phyloP scores from a whole-genome alignment of 1,140 invertebrate genomes.

The Melitaea cinxia region DNA sequence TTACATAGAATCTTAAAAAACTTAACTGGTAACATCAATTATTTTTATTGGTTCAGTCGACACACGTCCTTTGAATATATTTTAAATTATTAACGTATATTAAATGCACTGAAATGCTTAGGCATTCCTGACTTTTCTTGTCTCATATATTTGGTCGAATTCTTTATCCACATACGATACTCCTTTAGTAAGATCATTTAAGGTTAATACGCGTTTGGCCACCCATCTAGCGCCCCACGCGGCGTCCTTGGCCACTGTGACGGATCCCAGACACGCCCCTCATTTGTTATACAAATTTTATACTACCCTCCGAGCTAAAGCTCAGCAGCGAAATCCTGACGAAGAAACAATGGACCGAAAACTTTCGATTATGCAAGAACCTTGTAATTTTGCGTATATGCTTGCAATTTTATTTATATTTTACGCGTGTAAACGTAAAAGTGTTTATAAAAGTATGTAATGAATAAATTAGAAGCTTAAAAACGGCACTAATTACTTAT shows the following conservation, averaged over 20 bases:
- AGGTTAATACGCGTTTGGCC: conserved; percentile 47
- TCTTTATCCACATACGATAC: conserved; percentile 1
- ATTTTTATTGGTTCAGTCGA: not conserved
- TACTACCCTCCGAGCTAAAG: conserved; percentile 77
- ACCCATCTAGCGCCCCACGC: conserved; percentile 76
- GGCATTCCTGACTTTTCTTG: not conserved
- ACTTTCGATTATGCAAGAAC: conserved; percentile 31
- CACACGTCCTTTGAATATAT: not conserved
- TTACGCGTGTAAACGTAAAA: too few species aligned
- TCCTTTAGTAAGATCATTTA: conserved; percentile 11
- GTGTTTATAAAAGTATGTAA: too few species aligned
- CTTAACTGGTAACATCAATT: not conserved
- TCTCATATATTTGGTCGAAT: not conserved
- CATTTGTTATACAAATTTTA: conserved; percentile 82
- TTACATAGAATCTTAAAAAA: too few species aligned
- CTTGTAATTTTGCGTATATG: conserved; percentile 22
- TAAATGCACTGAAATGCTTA: not conserved
- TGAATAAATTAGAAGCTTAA: too few species aligned
- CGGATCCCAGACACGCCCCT: conserved; percentile 76
- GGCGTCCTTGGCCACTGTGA: conserved; percentile 73
- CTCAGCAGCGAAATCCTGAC: conserved; percentile 38
- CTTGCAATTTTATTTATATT: too few species aligned
- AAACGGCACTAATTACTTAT: too few species aligned
- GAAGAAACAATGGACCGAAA: conserved; percentile 59
- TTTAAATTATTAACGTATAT: not conserved